Conservation (phyloP, 2,888 invertebrate genomes). For the Mechanitis mazaeus region DNA sequence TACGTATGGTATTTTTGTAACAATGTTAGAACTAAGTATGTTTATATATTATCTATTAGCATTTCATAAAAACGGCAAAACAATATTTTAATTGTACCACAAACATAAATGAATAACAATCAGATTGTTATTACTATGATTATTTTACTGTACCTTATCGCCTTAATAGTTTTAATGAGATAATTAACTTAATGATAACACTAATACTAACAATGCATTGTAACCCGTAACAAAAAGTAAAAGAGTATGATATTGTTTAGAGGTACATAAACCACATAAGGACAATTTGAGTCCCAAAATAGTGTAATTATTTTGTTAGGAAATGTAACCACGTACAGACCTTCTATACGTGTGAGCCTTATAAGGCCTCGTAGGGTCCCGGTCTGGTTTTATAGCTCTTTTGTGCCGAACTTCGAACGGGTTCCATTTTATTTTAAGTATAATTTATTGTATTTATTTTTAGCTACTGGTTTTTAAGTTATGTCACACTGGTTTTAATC, state of each 20-base stretch:
- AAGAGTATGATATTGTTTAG: no score
- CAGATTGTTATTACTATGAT: background rate
- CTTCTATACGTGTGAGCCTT: slow-evolving; percentile 30
- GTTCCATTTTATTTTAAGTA: no score
- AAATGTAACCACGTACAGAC: slow-evolving; percentile 37
- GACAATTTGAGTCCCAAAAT: slow-evolving; percentile 35
- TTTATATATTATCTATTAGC: no score
- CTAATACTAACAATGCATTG: background rate
- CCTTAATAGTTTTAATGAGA: background rate
- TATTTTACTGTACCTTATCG: background rate
- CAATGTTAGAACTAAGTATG: no score
- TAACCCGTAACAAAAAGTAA: no score
- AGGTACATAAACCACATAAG: slow-evolving; percentile 18
- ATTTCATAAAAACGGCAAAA: slow-evolving; percentile 7
- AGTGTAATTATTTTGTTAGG: slow-evolving; percentile 46
- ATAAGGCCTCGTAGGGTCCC: no score
- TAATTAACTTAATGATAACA: slow-evolving; percentile 1
- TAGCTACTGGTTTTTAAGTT: no score
- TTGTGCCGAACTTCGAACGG: no score
- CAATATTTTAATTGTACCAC: slow-evolving; percentile 7
- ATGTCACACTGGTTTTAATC: no score
- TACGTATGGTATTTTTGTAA: no score
- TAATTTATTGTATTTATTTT: no score
- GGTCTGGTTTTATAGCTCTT: no score
- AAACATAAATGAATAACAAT: background rate